Percentiles rank a stretch among this genome's conserved stretches.
phyloP scores from a whole-genome alignment of 2,888 invertebrate species.

The Thymelicus acteon region DNA sequence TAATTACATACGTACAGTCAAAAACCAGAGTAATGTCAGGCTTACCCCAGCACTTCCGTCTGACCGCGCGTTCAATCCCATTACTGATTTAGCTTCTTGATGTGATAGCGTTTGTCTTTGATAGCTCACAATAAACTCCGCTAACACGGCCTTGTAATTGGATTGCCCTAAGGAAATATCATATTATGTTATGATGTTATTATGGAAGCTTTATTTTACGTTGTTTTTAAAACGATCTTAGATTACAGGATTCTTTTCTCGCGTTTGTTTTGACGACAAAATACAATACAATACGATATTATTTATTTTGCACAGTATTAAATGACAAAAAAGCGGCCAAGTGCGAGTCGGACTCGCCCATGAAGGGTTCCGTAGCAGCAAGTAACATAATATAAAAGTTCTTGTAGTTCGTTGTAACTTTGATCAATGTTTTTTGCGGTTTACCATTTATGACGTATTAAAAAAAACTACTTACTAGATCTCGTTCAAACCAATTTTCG shows the following conservation, averaged over 20 bases:
- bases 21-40: conserved; percentile 19
- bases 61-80: conserved; percentile 26
- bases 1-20: neutral
- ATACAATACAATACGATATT: no score
- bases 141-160: conserved; percentile 28
- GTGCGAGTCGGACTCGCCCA: no score
- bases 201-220: neutral
- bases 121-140: conserved; percentile 32
- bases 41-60: conserved; percentile 17
- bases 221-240: neutral
- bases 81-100: conserved; percentile 28
- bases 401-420: no score
- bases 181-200: neutral
- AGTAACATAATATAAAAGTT: no score
- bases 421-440: no score
- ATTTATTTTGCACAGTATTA: no score
- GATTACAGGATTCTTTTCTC: neutral
- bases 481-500: no score
- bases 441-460: no score
- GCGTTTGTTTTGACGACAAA: no score
- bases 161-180: conserved; percentile 30
- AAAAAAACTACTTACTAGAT: no score
- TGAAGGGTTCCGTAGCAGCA: no score
- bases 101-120: conserved; percentile 29
- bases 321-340: no score